Evolutionary conservation across 2,888 invertebrate genomes (phyloP), one percentile per base, ranked within the genome.

Genomic region (Pyrrhia umbra): DNA sequence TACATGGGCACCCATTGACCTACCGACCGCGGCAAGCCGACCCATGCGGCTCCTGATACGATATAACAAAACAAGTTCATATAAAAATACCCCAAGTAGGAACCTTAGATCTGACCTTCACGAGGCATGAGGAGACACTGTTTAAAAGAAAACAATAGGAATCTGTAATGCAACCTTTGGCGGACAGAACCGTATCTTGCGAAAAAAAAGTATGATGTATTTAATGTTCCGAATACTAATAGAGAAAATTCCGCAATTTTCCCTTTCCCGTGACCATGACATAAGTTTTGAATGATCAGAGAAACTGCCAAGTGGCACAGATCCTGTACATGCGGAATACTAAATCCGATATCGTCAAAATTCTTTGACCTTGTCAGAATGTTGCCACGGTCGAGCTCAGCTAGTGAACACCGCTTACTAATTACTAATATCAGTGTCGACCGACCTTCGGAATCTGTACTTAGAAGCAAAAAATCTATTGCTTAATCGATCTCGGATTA

Each of bases 271-370:
- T 39, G 68, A 46, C 79, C 77, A 52, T 77, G 69, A 55, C 54
- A 61, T 23, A 55, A 27, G 39, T 43, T 59, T 79, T 66, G 59
- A 63, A 68, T 79, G 57, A 61, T 46, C 45, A 43, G 51, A 45
- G 59, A 60, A 58, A 59, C 39, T 66, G 77, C 65, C 79, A 76
- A 63, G 47, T 74, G 51, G 63, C 69, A 66, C 75, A 73, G 45
- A 60, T 57, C 68, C 64, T 58, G 49, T 80, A 78, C 72, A 76
- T 55, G 64, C 80, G 61, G 88, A 86, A 87, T 89, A 85, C 82
- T 69, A 82, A 87, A 79, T 82, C 79, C 79, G 82, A 73, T 78
- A 79, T 80, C 79, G 82, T 81, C 83, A 79, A 87, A 82, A 82
- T 82, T 88, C 77, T 72, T 45, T 77, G 79, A 80, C 90, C 88